Evolutionary conservation across 2,113 vertebrate species (phyloP).

Genomic region (Emberiza fucata): DNA sequence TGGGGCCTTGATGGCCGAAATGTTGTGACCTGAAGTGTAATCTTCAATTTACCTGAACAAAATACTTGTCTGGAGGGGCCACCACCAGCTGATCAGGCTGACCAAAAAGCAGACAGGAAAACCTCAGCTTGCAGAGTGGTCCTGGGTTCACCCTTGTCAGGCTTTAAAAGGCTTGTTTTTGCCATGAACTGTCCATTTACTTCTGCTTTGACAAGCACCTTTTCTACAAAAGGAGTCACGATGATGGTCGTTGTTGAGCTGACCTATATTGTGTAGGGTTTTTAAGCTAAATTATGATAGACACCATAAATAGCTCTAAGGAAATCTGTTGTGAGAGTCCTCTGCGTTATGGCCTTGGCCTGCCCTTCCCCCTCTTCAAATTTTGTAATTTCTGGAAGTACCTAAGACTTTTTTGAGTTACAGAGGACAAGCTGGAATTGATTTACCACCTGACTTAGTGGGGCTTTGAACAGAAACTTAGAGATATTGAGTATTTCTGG

Average conservation of each 20-base stretch:
- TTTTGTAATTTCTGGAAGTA: background rate
- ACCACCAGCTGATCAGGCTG: background rate
- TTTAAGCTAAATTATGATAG: background rate
- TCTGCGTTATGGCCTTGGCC: background rate
- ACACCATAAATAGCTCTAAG: background rate
- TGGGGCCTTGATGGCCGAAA: background rate
- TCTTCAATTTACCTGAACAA: background rate
- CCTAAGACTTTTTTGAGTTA: background rate
- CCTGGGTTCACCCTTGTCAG: background rate
- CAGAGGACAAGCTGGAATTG: slow-evolving; percentile 8
- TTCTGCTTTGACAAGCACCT: background rate
- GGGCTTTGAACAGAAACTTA: background rate
- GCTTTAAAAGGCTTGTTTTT: background rate
- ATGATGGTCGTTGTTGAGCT: background rate
- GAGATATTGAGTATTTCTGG: background rate
- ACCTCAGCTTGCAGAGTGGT: background rate
- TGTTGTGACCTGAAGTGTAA: background rate
- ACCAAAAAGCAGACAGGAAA: background rate
- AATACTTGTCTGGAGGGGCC: background rate
- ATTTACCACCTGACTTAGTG: slow-evolving; percentile 26
- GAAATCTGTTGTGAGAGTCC: background rate
- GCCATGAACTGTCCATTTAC: background rate
- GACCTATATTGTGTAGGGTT: background rate
- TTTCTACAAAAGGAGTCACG: background rate
- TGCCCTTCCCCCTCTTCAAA: background rate